phyloP scores from a whole-genome alignment of 2,888 invertebrate species.

The Polyploca ridens region DNA sequence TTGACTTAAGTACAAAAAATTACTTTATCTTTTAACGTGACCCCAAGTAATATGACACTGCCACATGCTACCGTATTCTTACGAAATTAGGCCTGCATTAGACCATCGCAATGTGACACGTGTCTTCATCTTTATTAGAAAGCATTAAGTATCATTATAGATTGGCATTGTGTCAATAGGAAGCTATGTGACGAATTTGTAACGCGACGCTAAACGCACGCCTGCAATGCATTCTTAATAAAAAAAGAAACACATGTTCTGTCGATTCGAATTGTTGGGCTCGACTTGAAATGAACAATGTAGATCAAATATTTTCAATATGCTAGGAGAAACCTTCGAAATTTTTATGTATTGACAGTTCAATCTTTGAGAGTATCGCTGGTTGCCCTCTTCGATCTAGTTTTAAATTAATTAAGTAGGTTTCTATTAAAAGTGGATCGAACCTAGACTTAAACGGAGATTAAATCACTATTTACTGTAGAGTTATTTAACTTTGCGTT shows the following conservation, averaged over 20 bases:
- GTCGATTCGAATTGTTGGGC: slow-evolving; percentile 16
- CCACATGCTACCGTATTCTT: slow-evolving; percentile 63
- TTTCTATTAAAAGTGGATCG: no score
- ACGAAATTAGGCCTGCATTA: slow-evolving; percentile 53
- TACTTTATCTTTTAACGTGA: slow-evolving; percentile 37
- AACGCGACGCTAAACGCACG: slow-evolving; percentile 64
- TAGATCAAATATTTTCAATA: slow-evolving; percentile 2
- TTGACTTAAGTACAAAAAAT: slow-evolving; percentile 35
- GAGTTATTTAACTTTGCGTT: no score
- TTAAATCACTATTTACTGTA: no score
- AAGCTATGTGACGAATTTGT: slow-evolving; percentile 67
- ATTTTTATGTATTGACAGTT: no score
- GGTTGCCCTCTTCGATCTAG: no score
- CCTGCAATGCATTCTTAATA: slow-evolving; percentile 59
- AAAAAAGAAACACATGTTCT: slow-evolving; percentile 58
- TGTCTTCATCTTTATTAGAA: slow-evolving; percentile 28
- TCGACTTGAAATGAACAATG: slow-evolving; percentile 12
- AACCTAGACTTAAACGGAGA: no score
- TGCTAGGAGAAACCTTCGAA: not conserved
- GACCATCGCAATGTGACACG: slow-evolving; percentile 20
- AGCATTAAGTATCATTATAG: slow-evolving; percentile 36
- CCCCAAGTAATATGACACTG: slow-evolving; percentile 62
- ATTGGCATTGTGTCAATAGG: slow-evolving; percentile 26
- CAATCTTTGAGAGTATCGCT: no score
- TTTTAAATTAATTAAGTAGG: no score